These are phyloP conservation scores for Scotopteryx bipunctaria DNA, from an alignment of 2,888 invertebrate genomes.

Conservation along the genomic window DNA sequence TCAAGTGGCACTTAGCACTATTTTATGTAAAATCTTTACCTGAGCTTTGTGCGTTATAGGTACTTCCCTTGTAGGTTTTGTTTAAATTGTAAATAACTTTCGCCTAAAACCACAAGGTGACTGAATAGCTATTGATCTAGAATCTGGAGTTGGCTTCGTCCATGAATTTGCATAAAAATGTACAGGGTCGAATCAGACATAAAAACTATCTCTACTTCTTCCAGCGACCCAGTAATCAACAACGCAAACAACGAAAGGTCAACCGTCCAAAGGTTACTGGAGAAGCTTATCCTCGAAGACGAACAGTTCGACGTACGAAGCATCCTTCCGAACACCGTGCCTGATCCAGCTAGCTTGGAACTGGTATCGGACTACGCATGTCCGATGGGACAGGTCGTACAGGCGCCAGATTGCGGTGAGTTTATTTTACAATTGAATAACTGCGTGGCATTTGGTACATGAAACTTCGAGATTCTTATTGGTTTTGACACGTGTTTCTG, in stretches of 20 bases:
- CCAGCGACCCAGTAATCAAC: slow-evolving; percentile 94
- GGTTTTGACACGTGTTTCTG: no score
- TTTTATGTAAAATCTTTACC: slow-evolving; percentile 28
- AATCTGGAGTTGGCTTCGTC: slow-evolving; percentile 13
- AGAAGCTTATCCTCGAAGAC: slow-evolving; percentile 95
- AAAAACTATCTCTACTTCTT: slow-evolving; percentile 41
- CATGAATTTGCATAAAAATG: slow-evolving; percentile 1
- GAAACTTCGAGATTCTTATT: no score
- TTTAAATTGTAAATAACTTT: slow-evolving; percentile 9
- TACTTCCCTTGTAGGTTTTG: neutral
- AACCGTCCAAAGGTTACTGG: slow-evolving; percentile 91
- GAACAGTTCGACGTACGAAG: slow-evolving; percentile 97
- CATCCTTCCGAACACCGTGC: slow-evolving; percentile 96
- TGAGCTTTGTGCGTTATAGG: slow-evolving; percentile 23
- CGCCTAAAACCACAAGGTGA: neutral
- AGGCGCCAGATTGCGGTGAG: slow-evolving; percentile 96
- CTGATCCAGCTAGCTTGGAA: slow-evolving; percentile 94
- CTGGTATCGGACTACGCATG: slow-evolving; percentile 97
- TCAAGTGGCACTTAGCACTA: slow-evolving; percentile 51
- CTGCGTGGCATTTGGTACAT: no score
- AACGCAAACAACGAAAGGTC: slow-evolving; percentile 94
- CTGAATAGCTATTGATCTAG: slow-evolving; percentile 2
- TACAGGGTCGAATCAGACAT: neutral
- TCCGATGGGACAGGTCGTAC: slow-evolving; percentile 95
- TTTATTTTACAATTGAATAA: slow-evolving; percentile 24